Base-by-base conservation (phyloP, 2,113 vertebrate genomes). In the Oophaga pumilio region DNA sequence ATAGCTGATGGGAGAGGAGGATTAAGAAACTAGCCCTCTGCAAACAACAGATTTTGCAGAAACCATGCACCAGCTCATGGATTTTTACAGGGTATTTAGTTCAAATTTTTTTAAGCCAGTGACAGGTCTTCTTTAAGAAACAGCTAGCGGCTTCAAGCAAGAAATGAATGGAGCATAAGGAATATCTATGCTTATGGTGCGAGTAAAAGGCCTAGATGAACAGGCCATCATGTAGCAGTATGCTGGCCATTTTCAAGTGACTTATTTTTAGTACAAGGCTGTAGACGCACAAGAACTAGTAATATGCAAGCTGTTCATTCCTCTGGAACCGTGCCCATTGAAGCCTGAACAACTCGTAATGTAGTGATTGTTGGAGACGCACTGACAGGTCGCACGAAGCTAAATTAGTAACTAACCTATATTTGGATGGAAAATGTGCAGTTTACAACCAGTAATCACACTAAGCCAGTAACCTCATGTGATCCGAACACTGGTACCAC, bases 281-380 rank as follows among this genome's bases (percentile, higher is more conserved):
- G 20, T 52, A 52, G 18, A 76, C 10, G 22, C 74, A 52, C 43
- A 76, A 52, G 43, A 52, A 22, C 74, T 52, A 52, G 49, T n/a
- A 52, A 76, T 52, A 76, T 76, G 74, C 49, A 52, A 52, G 74
- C 49, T 76, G 74, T 76, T 52, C 49, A 76, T 76, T 76, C 18
- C 74, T 9, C 18, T 76, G 74, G 74, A 76, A 52, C 9, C 12
- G 74, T 17, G 74, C 49, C 49, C 43, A 13, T 14, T 22, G 74
- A 50, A 52, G 74, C 74, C 49, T 76, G 74, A 52, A 76, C 18
- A 76, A 22, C 74, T 52, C 74, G 52, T 52, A 52, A 52, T 52
- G 43, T 76, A 52, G 74, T 50, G 20, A 76, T 52, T 5, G 49
- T 76, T 76, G 74, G n/a, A 15, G 52, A 50, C 74, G 52, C 74